Percentiles rank a stretch among this genome's conserved stretches.
Conservation (phyloP, 2,797 vertebrate species). For the Amphiprion clarkii region DNA sequence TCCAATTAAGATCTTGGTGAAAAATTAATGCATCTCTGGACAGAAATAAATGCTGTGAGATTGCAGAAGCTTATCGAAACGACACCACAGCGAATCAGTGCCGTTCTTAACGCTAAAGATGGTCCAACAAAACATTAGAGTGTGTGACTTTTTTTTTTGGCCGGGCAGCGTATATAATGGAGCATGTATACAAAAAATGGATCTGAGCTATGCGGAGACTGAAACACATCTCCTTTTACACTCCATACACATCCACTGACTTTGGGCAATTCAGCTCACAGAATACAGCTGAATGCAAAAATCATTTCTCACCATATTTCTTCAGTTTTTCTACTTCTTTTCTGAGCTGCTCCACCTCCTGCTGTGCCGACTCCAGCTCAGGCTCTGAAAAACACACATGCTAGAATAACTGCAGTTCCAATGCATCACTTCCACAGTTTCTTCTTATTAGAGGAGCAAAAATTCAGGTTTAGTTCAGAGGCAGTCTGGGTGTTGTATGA, state of each 20-base stretch:
- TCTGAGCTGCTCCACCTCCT: slow-evolving; percentile 73
- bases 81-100: no score
- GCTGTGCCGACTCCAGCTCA: slow-evolving; percentile 77
- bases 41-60: no score
- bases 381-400: slow-evolving; percentile 66
- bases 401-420: neutral
- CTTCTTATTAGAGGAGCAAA: neutral
- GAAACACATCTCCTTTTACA: neutral
- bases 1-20: no score
- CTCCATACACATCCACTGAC: neutral
- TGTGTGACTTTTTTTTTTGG: no score
- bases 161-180: no score
- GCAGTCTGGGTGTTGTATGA: slow-evolving; percentile 10
- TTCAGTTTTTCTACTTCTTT: slow-evolving; percentile 77
- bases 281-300: neutral
- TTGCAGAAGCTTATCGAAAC: no score
- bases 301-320: slow-evolving; percentile 67
- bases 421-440: neutral
- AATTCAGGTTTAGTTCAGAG: slow-evolving; percentile 6
- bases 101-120: no score
- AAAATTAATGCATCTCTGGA: no score
- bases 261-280: neutral
- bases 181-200: no score
- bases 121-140: no score
- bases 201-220: no score